Conservation (phyloP, 2,888 invertebrate genomes). For the Pachymerium ferrugineum region DNA sequence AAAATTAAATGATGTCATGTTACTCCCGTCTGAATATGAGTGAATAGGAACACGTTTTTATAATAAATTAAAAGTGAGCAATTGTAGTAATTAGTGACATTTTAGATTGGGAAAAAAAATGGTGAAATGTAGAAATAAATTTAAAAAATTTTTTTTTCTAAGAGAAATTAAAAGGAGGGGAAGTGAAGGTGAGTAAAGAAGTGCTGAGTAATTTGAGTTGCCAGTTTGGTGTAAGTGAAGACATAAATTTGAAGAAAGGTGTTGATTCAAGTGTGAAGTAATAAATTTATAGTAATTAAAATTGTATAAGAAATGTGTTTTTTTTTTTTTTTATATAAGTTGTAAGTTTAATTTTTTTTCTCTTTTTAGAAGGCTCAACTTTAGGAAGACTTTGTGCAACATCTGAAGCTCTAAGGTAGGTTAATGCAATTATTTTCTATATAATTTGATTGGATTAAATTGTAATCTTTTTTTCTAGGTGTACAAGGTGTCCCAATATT, state of each 20-base stretch:
- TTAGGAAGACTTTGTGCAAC: too few species aligned
- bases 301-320: too few species aligned
- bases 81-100: background rate
- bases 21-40: too few species aligned
- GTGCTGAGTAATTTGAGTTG: constrained; percentile 10
- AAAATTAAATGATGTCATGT: background rate
- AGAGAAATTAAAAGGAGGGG: background rate
- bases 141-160: background rate
- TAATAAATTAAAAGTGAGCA: background rate
- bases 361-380: too few species aligned
- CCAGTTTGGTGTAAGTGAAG: background rate
- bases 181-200: background rate
- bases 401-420: too few species aligned
- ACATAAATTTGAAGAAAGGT: background rate
- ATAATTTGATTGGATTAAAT: too few species aligned
- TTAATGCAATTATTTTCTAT: too few species aligned
- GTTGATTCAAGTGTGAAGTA: constrained; percentile 17
- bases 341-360: too few species aligned
- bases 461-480: too few species aligned
- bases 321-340: too few species aligned
- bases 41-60: background rate
- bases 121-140: background rate
- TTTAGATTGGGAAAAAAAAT: background rate
- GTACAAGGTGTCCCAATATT: too few species aligned
- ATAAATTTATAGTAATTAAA: constrained; percentile 18